Percentiles rank a stretch among this genome's conserved stretches.
phyloP scores from a whole-genome alignment of 2,797 vertebrate species.

The Gephyroberyx darwinii region DNA sequence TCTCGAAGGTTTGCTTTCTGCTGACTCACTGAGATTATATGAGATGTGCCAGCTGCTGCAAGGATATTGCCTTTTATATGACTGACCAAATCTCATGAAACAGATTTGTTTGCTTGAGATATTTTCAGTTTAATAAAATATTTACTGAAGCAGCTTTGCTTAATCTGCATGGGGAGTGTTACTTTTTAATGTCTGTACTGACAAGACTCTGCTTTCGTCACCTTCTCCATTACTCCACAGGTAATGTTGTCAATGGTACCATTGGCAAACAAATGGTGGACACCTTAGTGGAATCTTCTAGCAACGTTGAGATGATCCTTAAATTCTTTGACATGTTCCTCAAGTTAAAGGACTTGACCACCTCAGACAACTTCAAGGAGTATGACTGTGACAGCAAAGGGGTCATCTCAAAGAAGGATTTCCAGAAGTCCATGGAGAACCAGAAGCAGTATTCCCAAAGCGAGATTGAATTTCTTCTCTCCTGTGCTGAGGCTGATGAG shows the following conservation, averaged over 20 bases:
- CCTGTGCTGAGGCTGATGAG: constrained; percentile 95
- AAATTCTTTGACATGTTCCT: constrained; percentile 99
- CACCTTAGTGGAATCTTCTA: constrained; percentile 96
- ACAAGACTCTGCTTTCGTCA: not conserved
- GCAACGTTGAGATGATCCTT: constrained; percentile 99
- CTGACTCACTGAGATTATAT: constrained; percentile 5
- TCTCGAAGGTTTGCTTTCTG: constrained; percentile 89
- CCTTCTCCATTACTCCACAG: constrained; percentile 70
- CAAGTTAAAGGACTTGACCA: constrained; percentile 97
- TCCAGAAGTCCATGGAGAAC: constrained; percentile 99
- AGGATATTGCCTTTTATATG: constrained; percentile 26
- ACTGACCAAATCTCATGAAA: constrained; percentile 25
- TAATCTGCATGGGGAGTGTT: constrained; percentile 18
- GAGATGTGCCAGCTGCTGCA: not conserved
- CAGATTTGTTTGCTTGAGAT: constrained; percentile 28
- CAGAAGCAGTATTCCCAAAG: constrained; percentile 97
- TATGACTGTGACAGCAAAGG: constrained; percentile 94
- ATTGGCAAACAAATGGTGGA: constrained; percentile 99
- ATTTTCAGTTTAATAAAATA: constrained; percentile 17
- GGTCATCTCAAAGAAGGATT: constrained; percentile 97
- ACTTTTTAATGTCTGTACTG: constrained; percentile 8
- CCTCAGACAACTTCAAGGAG: constrained; percentile 95
- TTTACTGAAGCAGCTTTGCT: constrained; percentile 25
- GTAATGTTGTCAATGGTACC: constrained; percentile 98
- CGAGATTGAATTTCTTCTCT: constrained; percentile 97